Base-by-base conservation (phyloP, 2,113 vertebrate genomes). In the Lates calcarifer region DNA sequence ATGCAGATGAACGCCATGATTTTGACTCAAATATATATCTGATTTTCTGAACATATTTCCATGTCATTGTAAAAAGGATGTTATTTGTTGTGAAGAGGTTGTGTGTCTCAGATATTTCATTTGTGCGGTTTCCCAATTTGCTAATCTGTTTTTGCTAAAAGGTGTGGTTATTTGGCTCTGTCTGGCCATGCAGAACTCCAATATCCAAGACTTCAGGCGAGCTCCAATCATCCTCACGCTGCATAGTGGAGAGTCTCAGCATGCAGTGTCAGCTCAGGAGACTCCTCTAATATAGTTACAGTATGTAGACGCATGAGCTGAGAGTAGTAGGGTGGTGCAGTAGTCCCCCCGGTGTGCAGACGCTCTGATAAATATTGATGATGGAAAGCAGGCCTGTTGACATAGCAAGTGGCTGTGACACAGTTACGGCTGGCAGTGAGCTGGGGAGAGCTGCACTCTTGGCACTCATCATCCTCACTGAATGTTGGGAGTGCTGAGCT, bases 351-450 rank as follows among this genome's bases (percentile, higher is more conserved):
- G 20, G 74, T 58, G 67, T 68, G 6, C 74, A 84, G 56, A 81
- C 64, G 13, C 70, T 6, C 83, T 89, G 87, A 92, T 89, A 85
- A 89, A 90, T 89, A 91, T 91, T 87, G 88, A 92, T 91, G 88
- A 66, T 61, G 75, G 84, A 63, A 80, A 56, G 58, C 63, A 70
- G 80, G 61, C 62, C 82, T 85, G 87, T 88, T 91, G 91, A 89
- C 83, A 85, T 10, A 77, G 87, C 79, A 43, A 89, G 87, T 37
- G 79, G 85, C 79, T 78, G 75, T 83, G 85, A 84, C 88, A 87
- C 81, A 74, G 83, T 84, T 84, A 41, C 77, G 82, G 74, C 83
- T 82, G 84, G 75, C 72, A 57, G 84, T 3, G 56, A 77, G 80
- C 67, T 57, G 75, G 39, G 65, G 28, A 49, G 75, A 65, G 79